These are phyloP conservation scores for Drosophila watanabei DNA, from an alignment of 1,140 invertebrate species.

Conservation along the genomic window DNA sequence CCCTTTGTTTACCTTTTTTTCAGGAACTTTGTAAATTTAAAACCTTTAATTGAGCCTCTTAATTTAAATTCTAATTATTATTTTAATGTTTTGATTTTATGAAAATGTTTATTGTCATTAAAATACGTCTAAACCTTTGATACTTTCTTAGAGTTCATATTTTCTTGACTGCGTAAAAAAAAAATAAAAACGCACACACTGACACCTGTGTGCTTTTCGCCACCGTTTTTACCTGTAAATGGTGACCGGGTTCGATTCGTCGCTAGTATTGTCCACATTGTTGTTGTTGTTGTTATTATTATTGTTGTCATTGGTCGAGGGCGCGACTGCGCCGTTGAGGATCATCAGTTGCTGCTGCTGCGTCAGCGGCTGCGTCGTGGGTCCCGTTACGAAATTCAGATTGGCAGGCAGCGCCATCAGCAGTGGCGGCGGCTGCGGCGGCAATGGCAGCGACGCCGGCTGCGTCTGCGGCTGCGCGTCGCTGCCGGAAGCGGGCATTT, in stretches of 20 bases:
- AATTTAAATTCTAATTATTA: too few species aligned
- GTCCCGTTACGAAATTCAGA: slow-evolving; percentile 67
- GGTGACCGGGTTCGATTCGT: slow-evolving; percentile 92
- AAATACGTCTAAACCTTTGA: too few species aligned
- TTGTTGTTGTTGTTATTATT: slow-evolving; percentile 88
- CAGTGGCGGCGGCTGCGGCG: slow-evolving; percentile 36
- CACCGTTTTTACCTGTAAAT: slow-evolving; percentile 90
- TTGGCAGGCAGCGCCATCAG: slow-evolving; percentile 64
- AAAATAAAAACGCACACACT: too few species aligned
- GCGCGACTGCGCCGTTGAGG: slow-evolving; percentile 57
- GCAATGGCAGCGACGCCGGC: slow-evolving; percentile 29
- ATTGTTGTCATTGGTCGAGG: slow-evolving; percentile 76
- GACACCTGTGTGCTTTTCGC: neutral
- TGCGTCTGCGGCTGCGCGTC: slow-evolving; percentile 10
- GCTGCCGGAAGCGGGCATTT: slow-evolving; percentile 22
- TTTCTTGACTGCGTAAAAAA: too few species aligned
- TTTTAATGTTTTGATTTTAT: too few species aligned
- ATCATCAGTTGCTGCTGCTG: slow-evolving; percentile 29
- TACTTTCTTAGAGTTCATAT: too few species aligned
- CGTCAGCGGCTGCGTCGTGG: slow-evolving; percentile 37
- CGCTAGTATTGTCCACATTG: slow-evolving; percentile 91
- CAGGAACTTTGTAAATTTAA: too few species aligned
- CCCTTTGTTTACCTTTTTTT: too few species aligned
- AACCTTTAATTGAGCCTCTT: too few species aligned
- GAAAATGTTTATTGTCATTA: too few species aligned